Base-by-base conservation (phyloP, 1,140 invertebrate genomes). In the Lepidostoma basale region DNA sequence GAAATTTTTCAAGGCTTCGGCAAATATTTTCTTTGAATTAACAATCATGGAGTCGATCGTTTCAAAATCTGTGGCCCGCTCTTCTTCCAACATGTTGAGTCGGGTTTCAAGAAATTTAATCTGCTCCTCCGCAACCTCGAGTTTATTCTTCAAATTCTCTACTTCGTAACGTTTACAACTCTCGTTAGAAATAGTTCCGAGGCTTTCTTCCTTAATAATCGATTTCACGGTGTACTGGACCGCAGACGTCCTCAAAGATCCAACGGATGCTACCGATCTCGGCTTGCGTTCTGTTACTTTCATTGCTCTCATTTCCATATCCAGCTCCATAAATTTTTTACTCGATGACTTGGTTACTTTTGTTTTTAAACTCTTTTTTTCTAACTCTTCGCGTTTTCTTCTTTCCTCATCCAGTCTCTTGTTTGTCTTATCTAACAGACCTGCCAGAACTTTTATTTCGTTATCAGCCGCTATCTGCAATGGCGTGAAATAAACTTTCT, bases 401-500 rank as follows among this genome's bases (percentile, higher is more conserved):
- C 65, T 60, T 39, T 67, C 65, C 12, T 62, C 30, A 3, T 59
- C 42, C 14, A 67, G n/a, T 23, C 54, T 59, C 44, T 59, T 60
- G 23, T 67, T 67, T 25, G 49, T 60, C 16, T 60, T 47, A 10
- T 40, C 28, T 2, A 67, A 22, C 20, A 67, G 18, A 12, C 23
- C 54, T 1, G 65, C 33, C 40, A 67, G 26, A 14, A 33, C 23
- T 40, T 47, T 60, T 1, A 67, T 52, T 56, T 67, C 65, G 18
- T 67, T 67, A 25, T 67, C 54, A 3, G 40, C 45, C 2, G 54
- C 65, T 23, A 47, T 60, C 16, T 60, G 28, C 28, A 67, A 47
- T 0, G 65, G 65, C 16, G 58, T 47, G 14, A 60, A 59, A 23
- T 49, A 67, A 30, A 67, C 20, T 60, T 67, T 67, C 40, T 67